Conservation (phyloP, 1,140 invertebrate genomes). For the Streblospio benedicti region DNA sequence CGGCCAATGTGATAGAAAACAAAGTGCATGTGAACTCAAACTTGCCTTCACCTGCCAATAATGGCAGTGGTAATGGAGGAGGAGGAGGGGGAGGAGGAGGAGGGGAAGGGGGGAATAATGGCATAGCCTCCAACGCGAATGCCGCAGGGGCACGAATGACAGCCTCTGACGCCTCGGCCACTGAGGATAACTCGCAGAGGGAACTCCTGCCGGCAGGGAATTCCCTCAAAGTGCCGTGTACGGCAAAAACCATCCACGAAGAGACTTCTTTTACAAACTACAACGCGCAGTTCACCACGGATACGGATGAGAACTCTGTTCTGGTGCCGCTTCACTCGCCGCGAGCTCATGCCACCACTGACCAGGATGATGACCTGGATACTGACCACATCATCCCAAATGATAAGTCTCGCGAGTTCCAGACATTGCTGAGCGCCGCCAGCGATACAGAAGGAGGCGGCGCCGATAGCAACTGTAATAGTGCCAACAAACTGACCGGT, state of each 20-base stretch:
- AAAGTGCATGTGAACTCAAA: too few species aligned
- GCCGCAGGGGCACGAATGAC: slow-evolving; percentile 2
- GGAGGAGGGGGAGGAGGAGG: too few species aligned
- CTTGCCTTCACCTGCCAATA: too few species aligned
- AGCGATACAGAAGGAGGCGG: slow-evolving; percentile 57
- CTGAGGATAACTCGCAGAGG: slow-evolving; percentile 78
- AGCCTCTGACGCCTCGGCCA: slow-evolving; percentile 50
- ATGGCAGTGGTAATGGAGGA: too few species aligned
- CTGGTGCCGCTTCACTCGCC: slow-evolving; percentile 67
- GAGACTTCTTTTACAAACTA: slow-evolving; percentile 25
- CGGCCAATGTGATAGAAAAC: too few species aligned
- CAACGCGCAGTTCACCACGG: slow-evolving; percentile 34
- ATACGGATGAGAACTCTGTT: slow-evolving; percentile 41
- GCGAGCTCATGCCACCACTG: slow-evolving; percentile 76
- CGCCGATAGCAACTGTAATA: neutral
- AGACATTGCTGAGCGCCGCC: slow-evolving; percentile 68
- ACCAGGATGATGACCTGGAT: slow-evolving; percentile 52
- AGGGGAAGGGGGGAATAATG: too few species aligned
- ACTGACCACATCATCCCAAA: slow-evolving; percentile 78
- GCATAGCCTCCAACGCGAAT: neutral
- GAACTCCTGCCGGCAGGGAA: slow-evolving; percentile 62
- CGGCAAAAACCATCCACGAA: neutral
- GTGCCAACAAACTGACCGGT: neutral
- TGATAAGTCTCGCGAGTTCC: slow-evolving; percentile 76
- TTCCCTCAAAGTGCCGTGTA: neutral